Conservation (phyloP, 2,888 invertebrate species). For the Orchestes rusci region DNA sequence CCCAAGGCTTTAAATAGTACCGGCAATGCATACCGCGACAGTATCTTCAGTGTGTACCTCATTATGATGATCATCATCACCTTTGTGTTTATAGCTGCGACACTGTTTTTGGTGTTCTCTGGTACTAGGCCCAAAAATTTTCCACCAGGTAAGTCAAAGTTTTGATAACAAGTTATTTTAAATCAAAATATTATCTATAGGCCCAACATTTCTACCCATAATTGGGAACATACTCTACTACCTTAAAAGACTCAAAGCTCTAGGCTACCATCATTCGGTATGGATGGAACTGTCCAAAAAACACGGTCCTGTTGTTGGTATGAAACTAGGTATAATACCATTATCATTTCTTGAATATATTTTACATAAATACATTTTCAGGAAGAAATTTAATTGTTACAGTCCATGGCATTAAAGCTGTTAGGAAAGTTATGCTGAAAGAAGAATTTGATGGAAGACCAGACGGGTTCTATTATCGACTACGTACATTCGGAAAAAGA, state of each 20-base stretch:
- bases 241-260: conserved; percentile 35
- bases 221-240: conserved; percentile 47
- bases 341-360: not conserved
- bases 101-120: conserved; percentile 19
- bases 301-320: conserved; percentile 60
- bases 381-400: conserved; percentile 51
- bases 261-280: conserved; percentile 53
- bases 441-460: conserved; percentile 66
- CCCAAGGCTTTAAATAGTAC: conserved; percentile 1
- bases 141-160: conserved; percentile 48
- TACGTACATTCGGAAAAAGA: conserved; percentile 60
- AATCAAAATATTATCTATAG: conserved; percentile 30
- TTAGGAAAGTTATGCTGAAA: conserved; percentile 53
- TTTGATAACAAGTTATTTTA: not conserved
- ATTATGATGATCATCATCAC: conserved; percentile 31
- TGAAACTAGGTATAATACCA: conserved; percentile 51
- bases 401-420: conserved; percentile 54
- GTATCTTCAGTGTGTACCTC: too few relatives aligned
- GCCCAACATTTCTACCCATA: conserved; percentile 51
- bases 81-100: conserved; percentile 22
- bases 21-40: conserved; percentile 16
- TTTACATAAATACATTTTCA: not conserved
- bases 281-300: conserved; percentile 50
- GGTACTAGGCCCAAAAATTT: conserved; percentile 44
- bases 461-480: conserved; percentile 59